Base-by-base conservation (phyloP, 2,888 invertebrate genomes). In the Habroteleia sp. region DNA sequence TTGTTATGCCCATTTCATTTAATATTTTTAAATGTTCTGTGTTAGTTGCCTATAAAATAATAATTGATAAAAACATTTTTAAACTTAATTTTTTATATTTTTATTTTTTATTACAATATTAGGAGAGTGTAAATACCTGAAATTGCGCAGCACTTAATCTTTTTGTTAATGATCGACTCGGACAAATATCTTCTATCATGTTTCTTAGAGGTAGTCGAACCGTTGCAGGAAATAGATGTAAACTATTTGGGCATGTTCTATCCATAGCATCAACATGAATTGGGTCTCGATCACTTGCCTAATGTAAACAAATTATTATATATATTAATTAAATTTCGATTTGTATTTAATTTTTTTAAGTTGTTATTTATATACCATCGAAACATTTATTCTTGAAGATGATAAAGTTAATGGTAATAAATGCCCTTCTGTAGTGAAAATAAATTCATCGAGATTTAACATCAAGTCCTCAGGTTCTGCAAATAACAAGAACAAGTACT, bases 341-440 rank as follows among this genome's bases (percentile, higher is more conserved):
- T 4, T 4, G 20, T 25, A 6, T 25, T 25, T 6, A 25, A 25
- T 6, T 25, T 1, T 6, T 25, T 1, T 25, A 25, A 6, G 1
- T 6, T 31, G 6, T 17, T 46, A 11, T 11, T 16, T 52, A 23
- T 23, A 0, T 77, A 89, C 89, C 3, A 88, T 88, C 39, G 91
- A 90, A 56, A 89, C 83, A 80, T 92, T 92, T 69, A 91, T 91
- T 13, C 92, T 91, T 41, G 91, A 89, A 6, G 92, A 92, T 0
- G 95, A 94, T 48, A 97, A 90, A 1, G 94, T 93, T 0, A 99
- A 90, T 2, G 99, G 99, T 81, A 99, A 89, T 72, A 99, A 92
- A 89, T 99, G 99, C 0, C 98, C 99, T 89, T 99, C 99, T 0
- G 97, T 97, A 0, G 97, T 97, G 81, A 97, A 93, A 75, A 97